Evolutionary conservation across 2,113 vertebrate genomes (phyloP), one percentile per base, ranked within the genome.

Genomic region (Chionodraco myersi): DNA sequence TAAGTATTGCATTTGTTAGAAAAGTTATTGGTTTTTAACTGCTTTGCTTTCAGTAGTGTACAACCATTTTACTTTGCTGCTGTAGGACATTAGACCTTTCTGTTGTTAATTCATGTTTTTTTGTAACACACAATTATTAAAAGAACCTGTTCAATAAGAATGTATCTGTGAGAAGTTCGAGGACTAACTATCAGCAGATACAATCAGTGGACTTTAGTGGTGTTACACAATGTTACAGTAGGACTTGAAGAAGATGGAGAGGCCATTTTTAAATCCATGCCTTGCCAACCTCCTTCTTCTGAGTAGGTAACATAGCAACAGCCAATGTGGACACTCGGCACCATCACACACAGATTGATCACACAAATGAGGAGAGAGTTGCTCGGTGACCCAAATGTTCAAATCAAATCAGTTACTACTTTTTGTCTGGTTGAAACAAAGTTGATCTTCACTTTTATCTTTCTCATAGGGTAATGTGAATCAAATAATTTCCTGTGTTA

Each of bases 271-370:
- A 72, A 69, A 68, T 34, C 54, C 16, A 41, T 68, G 21, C 14
- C 59, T 41, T 62, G 13, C 51, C 60, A 76, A 41, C 61, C 73
- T 53, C 57, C 45, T 57, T 21, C 62, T 72, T 61, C 69, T 79
- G 72, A 82, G 53, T 69, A 3, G 0, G 83, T 83, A 77, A 45
- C 82, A 78, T 80, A 77, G 85, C 76, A 75, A 83, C 76, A 71
- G 72, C 68, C 59, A 56, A 2, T 66, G 47, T 64, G 45, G 61
- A 72, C 36, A 6, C 44, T 66, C 12, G 0, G 54, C 56, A 76
- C 21, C 63, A 30, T 34, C 3, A 15, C 13, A 52, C 52, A 26
- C 60, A 54, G 53, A 79, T 51, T 23, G 34, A 59, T 45, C 36
- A 56, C 3, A 2, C 61, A 68, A 53, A 68, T 62, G n/a, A 56